phyloP scores from a whole-genome alignment of 2,113 vertebrate species.

The Pluvialis apricaria region DNA sequence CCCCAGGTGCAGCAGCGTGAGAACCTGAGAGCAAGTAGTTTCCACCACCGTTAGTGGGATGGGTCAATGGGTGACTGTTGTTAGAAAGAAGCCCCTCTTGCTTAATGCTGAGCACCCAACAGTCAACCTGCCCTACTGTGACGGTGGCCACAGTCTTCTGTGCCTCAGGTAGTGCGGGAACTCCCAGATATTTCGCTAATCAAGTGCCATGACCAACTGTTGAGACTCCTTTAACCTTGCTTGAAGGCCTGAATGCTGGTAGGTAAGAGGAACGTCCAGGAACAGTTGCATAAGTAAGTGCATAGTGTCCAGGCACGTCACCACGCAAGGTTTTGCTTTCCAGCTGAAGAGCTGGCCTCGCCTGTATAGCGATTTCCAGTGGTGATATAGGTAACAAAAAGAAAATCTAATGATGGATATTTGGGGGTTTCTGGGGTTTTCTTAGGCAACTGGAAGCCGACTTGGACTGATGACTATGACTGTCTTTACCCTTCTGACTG shows the following conservation, averaged over 20 bases:
- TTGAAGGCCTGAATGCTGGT: background rate
- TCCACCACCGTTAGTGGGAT: background rate
- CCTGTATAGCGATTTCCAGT: background rate
- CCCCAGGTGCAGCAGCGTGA: background rate
- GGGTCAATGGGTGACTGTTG: background rate
- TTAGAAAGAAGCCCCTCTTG: background rate
- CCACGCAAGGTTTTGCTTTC: fast-evolving
- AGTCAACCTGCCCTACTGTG: background rate
- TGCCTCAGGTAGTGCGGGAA: background rate
- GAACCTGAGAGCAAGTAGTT: background rate
- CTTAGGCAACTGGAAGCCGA: constrained; percentile 67
- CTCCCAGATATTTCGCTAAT: background rate
- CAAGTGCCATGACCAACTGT: fast-evolving
- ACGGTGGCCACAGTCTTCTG: background rate
- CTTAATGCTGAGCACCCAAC: background rate
- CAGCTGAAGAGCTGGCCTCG: background rate
- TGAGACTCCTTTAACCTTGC: background rate
- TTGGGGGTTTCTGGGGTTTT: constrained; percentile 9
- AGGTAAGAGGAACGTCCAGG: background rate
- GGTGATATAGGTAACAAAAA: background rate
- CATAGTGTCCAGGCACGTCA: fast-evolving
- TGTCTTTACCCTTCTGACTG: constrained; percentile 41
- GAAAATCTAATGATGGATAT: background rate
- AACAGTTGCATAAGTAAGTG: background rate
- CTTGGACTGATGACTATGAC: constrained; percentile 62